Evolutionary conservation across 2,797 vertebrate genomes (phyloP), one percentile per base, ranked within the genome.

Genomic region (Bradypus variegatus): DNA sequence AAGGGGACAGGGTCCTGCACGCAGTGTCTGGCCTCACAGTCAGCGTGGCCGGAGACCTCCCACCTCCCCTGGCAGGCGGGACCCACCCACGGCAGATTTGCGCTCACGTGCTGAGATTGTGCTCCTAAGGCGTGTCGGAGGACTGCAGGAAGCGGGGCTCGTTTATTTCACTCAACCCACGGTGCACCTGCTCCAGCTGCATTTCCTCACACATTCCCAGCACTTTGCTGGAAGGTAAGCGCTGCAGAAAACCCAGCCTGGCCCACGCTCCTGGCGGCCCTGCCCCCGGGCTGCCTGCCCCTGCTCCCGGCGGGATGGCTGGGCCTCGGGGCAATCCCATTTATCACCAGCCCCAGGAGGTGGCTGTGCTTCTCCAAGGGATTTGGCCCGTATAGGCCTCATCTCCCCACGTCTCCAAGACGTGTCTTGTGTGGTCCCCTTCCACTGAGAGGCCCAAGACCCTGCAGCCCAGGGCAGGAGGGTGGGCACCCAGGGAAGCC

Each of bases 61-160:
- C 8, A 2, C 21, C 0, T 33, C 29, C 62, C 4, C 41, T 27
- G 72, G 62, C 38, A 5, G 8, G 25, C 5, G 33, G 14, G 11
- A 25, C 5, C 8, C 48, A 58, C 12, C 38, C 16, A 19, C 18
- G 14, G 41, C 12, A 8, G 23, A 33, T 45, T 14, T 25, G 84
- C 55, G 7, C 41, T 36, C 53, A 3, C 53, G 15, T 14, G 27
- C 1, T 29, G 27, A 11, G 19, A 31, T 6, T 27, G 70, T 12
- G 11, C 48, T n/a, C 16, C 10, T 0, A 8, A 10, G 0, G 1
- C 6, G 25, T 15, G 8, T 27, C 41, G 53, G 33, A n/a, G 25
- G 8, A 15, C 53, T 19, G 73, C 5, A 3, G 25, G 38, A 15
- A 29, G 1, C n/a, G 12, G 16, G 60, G 41, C 14, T 53, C 55